These are phyloP conservation scores for Umimayanthus chanpuru DNA, from an alignment of 92 coral and sea anemone species.

Conservation along the genomic window DNA sequence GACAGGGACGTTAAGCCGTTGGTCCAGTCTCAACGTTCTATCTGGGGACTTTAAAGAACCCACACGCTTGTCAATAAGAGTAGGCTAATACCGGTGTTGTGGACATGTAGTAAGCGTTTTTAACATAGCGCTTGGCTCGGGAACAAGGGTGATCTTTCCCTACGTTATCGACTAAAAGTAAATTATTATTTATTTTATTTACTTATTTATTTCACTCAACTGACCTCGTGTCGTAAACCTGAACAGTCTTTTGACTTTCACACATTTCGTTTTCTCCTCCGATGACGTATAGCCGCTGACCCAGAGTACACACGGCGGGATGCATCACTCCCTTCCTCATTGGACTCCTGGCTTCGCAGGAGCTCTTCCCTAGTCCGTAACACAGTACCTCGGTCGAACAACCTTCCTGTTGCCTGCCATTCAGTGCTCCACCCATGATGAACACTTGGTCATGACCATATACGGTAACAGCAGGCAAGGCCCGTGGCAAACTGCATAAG, in stretches of 20 bases:
- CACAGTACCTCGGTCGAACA: slow-evolving; percentile 37
- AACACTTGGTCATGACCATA: slow-evolving; percentile 24
- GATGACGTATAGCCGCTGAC: slow-evolving; percentile 27
- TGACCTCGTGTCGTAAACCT: slow-evolving; percentile 37
- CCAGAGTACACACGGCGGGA: slow-evolving; percentile 36
- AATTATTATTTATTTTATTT: too few relatives aligned
- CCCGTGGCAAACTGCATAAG: slow-evolving; percentile 17
- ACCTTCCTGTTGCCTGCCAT: slow-evolving; percentile 23
- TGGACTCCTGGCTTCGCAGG: background rate
- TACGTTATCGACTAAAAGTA: too few relatives aligned
- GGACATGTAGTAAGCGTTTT: too few relatives aligned
- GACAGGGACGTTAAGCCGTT: too few relatives aligned
- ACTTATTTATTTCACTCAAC: background rate
- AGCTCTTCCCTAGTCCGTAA: background rate
- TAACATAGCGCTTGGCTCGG: too few relatives aligned
- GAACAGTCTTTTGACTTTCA: slow-evolving; percentile 24
- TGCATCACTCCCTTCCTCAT: slow-evolving; percentile 32
- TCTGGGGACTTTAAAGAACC: too few relatives aligned
- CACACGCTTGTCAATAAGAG: too few relatives aligned
- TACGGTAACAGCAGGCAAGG: slow-evolving; percentile 11
- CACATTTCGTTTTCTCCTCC: slow-evolving; percentile 30
- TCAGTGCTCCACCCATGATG: slow-evolving; percentile 31
- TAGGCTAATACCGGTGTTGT: too few relatives aligned
- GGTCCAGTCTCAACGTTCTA: too few relatives aligned
- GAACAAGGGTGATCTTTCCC: too few relatives aligned